Percentiles rank a stretch among this genome's conserved stretches.
Evolutionary conservation across 2,113 vertebrate species (phyloP).

Genomic region (Recurvirostra avosetta): DNA sequence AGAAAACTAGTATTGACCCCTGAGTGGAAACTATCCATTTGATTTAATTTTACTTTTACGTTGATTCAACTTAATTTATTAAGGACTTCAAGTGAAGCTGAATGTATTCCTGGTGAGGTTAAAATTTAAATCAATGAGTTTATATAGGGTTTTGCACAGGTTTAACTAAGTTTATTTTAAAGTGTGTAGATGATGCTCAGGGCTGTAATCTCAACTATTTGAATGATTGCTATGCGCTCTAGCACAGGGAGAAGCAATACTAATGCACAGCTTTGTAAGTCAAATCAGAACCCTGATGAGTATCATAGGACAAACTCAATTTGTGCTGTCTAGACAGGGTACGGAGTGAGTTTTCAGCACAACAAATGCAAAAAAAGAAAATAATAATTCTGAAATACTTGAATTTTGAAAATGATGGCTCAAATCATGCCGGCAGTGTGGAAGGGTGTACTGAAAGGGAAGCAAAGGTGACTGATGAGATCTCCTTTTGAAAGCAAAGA

Average conservation of each 20-base stretch:
- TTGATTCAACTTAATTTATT: neutral
- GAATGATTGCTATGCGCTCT: neutral
- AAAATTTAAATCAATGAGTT: neutral
- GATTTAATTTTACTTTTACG: neutral
- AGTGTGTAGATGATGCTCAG: neutral
- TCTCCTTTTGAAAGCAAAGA: conserved; percentile 3
- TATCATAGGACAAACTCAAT: neutral
- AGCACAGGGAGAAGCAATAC: neutral
- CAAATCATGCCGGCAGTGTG: neutral
- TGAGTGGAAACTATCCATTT: neutral
- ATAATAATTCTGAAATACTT: neutral
- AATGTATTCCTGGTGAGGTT: neutral
- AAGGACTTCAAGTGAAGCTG: neutral
- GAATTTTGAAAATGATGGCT: neutral
- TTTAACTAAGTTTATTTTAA: neutral
- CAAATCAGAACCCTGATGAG: neutral
- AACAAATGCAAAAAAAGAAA: neutral
- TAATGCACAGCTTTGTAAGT: neutral
- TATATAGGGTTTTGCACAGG: neutral
- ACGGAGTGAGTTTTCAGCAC: neutral
- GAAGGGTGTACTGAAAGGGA: neutral
- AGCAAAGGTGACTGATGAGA: neutral
- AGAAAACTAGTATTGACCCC: neutral
- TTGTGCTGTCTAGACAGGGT: neutral
- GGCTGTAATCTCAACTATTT: neutral